Percentiles rank a stretch among this genome's conserved stretches.
Evolutionary conservation across 1,140 invertebrate species (phyloP).

Genomic region (Ruditapes philippinarum): DNA sequence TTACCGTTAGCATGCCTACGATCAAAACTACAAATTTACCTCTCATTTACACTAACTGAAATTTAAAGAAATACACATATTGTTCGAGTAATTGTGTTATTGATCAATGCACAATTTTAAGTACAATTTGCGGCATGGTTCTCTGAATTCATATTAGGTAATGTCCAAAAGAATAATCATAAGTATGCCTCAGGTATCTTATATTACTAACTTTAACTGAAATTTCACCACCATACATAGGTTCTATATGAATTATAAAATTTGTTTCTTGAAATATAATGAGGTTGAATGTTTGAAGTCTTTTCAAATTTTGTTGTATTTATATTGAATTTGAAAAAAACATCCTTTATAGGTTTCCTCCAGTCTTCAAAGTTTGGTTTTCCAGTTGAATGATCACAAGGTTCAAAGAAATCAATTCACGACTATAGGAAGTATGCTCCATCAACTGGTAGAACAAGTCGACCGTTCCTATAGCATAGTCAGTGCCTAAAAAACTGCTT

Average conservation of each 20-base stretch:
- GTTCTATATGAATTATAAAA: background rate
- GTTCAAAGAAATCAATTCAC: background rate
- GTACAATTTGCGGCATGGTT: too few relatives aligned
- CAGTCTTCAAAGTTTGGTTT: background rate
- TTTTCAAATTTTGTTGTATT: background rate
- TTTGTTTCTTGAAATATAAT: background rate
- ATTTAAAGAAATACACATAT: too few relatives aligned
- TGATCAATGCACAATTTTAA: too few relatives aligned
- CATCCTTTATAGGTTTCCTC: background rate
- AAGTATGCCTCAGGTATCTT: background rate
- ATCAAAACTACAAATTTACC: too few relatives aligned
- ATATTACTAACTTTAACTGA: background rate
- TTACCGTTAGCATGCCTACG: too few relatives aligned
- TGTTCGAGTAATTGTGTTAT: too few relatives aligned
- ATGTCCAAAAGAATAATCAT: background rate
- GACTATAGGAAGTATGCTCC: constrained; percentile 24
- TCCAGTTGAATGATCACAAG: background rate
- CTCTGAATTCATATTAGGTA: too few relatives aligned
- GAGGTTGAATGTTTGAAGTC: background rate
- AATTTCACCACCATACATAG: constrained; percentile 7
- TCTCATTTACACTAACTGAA: too few relatives aligned
- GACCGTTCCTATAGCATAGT: background rate
- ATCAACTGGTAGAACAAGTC: background rate
- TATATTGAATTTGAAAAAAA: constrained; percentile 18
- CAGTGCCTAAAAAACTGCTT: background rate